Base-by-base conservation (phyloP, 2,113 vertebrate genomes). In the Sterrhoptilus dennistouni region DNA sequence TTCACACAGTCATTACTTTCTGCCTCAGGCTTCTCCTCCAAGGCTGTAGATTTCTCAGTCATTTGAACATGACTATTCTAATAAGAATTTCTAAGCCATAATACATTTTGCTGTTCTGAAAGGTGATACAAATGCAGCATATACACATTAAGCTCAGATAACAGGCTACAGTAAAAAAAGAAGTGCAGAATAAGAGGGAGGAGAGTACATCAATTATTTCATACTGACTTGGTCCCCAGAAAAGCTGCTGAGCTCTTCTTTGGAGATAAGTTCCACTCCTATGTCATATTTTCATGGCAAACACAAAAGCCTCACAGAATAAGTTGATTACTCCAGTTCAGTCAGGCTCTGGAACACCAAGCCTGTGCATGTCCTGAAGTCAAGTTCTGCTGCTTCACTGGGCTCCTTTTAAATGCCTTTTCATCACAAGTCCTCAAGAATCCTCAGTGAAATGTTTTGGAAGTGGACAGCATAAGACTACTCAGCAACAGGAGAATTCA, bases 381-480 rank as follows among this genome's bases (percentile, higher is more conserved):
- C 1, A 56, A 40, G 24, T 18, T 74, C 42, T 75, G 28, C 35
- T 44, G 52, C 22, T 75, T 50, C 33, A 38, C 29, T 1, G 1
- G 3, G 9, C 2, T 64, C 29, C 14, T 23, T 83, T 42, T n/a
- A 17, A 27, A 28, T 17, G 8, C 8, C 16, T 53, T 14, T 45
- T 50, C 42, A 24, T 21, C 50, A 16, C 0, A 0, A 65, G 12
- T 17, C 44, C 44, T n/a, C 40, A 25, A 1, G 0, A 81, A 57
- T 59, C 56, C 53, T 56, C 40, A 54, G 14, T 8, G 27, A 74
- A 36, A 8, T 1, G 5, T 31, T 25, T 38, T 2, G 0, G 14
- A 35, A 82, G 38, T 2, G 2, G 42, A 40, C 42, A 85, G 14
- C 5, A 1, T 2, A 24, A 42, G 16, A 70, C 14, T 36, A 22